These are phyloP conservation scores for Typhlichthys subterraneus DNA, from an alignment of 2,797 vertebrate genomes.

Conservation along the genomic window DNA sequence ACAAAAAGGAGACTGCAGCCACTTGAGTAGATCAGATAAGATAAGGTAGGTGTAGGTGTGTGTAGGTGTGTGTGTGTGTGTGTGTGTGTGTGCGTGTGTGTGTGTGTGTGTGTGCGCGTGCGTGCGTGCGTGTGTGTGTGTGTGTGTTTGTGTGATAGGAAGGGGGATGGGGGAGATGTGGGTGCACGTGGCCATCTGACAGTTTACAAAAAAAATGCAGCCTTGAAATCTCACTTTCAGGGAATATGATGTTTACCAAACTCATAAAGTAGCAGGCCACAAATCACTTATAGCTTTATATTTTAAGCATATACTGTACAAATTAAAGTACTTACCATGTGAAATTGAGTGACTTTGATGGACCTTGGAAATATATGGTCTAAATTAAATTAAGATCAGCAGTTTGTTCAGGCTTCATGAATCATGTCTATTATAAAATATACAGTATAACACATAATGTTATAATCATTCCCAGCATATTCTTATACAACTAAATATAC, in stretches of 20 bases:
- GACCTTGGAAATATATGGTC: too few relatives aligned
- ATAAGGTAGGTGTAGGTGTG: slow-evolving; percentile 26
- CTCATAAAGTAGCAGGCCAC: too few relatives aligned
- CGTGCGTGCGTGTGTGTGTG: slow-evolving; percentile 10
- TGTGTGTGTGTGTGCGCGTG: neutral
- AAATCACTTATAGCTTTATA: too few relatives aligned
- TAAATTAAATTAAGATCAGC: too few relatives aligned
- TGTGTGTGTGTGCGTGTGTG: slow-evolving; percentile 17
- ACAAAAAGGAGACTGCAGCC: slow-evolving; percentile 80
- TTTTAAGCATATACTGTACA: too few relatives aligned
- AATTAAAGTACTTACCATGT: too few relatives aligned
- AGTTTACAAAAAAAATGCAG: neutral
- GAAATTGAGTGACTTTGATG: too few relatives aligned
- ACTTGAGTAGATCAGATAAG: slow-evolving; percentile 73
- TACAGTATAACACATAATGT: too few relatives aligned
- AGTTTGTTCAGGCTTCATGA: too few relatives aligned
- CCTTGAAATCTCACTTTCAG: neutral
- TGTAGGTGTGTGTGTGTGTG: slow-evolving; percentile 32
- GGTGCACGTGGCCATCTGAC: neutral
- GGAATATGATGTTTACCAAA: neutral
- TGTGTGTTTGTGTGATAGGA: neutral
- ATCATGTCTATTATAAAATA: too few relatives aligned
- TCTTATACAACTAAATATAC: too few relatives aligned
- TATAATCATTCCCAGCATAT: too few relatives aligned
- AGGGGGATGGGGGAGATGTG: neutral